A percentile compares a stretch with the other conserved stretches of the same genome.
Evolutionary conservation across 2,113 vertebrate genomes (phyloP).

Genomic region (Stegostoma tigrinum): DNA sequence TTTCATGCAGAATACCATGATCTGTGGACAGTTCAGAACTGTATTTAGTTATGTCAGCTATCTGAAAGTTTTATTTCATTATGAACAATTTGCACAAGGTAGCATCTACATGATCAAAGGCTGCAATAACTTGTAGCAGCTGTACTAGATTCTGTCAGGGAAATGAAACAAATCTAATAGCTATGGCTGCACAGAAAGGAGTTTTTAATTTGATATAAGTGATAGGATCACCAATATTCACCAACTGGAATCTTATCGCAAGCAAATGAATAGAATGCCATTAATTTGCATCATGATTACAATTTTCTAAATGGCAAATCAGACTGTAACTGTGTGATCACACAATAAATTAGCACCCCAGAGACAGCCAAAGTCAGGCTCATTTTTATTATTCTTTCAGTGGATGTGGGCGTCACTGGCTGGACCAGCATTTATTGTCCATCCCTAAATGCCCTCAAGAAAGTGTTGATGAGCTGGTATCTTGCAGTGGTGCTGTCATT

Average conservation of each 20-base stretch:
- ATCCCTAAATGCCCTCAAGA: too few relatives aligned
- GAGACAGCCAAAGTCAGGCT: neutral
- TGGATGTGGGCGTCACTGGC: too few relatives aligned
- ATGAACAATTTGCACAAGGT: neutral
- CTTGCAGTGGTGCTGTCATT: too few relatives aligned
- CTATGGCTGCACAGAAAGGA: neutral
- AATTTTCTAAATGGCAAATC: neutral
- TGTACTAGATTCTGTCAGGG: neutral
- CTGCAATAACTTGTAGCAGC: neutral
- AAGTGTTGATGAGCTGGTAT: too few relatives aligned
- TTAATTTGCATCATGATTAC: neutral
- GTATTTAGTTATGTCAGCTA: neutral
- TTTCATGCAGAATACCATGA: neutral
- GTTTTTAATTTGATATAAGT: neutral
- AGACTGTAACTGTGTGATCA: neutral
- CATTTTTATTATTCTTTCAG: neutral
- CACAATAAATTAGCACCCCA: neutral
- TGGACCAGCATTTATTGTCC: too few relatives aligned
- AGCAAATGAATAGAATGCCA: neutral
- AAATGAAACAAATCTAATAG: neutral
- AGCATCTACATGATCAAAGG: neutral
- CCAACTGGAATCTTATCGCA: neutral
- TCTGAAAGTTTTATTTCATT: neutral
- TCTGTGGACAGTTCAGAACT: neutral
- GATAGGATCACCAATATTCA: neutral